A percentile compares a stretch with the other conserved stretches of the same genome.
These are phyloP conservation scores for Drosophila baimaii DNA, from an alignment of 1,140 invertebrate species.

Conservation along the genomic window DNA sequence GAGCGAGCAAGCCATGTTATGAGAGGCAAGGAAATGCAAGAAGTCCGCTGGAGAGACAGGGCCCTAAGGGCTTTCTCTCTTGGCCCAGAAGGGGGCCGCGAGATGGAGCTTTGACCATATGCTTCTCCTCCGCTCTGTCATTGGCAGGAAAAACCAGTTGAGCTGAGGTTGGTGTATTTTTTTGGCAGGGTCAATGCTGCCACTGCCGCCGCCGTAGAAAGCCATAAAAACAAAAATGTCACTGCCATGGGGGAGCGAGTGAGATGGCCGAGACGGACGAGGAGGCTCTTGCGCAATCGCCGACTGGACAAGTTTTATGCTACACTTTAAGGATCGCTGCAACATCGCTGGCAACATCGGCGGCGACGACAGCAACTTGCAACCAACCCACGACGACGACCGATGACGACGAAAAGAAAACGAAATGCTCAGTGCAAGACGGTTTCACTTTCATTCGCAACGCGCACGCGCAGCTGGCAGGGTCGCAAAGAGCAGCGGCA, in stretches of 20 bases:
- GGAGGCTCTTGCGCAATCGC: conserved; percentile 68
- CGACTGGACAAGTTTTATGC: conserved; percentile 74
- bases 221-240: conserved; percentile 67
- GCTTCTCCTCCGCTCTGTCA: too few relatives aligned
- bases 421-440: conserved; percentile 72
- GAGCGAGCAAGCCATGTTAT: conserved; percentile 21
- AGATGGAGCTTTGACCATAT: conserved; percentile 29
- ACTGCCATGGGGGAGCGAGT: conserved; percentile 42
- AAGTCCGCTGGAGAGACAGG: conserved; percentile 6
- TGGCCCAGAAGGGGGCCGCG: conserved; percentile 6
- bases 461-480: conserved; percentile 74
- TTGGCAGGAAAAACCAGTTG: conserved; percentile 68
- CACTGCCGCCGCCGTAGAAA: conserved; percentile 60
- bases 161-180: conserved; percentile 15
- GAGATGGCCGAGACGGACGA: conserved; percentile 2
- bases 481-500: conserved; percentile 54
- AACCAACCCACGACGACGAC: conserved; percentile 19
- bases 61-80: conserved; percentile 68
- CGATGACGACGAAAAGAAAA: conserved; percentile 71
- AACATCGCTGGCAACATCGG: conserved; percentile 12
- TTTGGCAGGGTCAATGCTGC: conserved; percentile 77
- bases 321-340: conserved; percentile 76
- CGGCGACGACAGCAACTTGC: conserved; percentile 29
- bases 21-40: conserved; percentile 22
- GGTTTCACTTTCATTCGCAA: conserved; percentile 84